Base-by-base conservation (phyloP, 2,797 vertebrate species). In the Mus minutoides region DNA sequence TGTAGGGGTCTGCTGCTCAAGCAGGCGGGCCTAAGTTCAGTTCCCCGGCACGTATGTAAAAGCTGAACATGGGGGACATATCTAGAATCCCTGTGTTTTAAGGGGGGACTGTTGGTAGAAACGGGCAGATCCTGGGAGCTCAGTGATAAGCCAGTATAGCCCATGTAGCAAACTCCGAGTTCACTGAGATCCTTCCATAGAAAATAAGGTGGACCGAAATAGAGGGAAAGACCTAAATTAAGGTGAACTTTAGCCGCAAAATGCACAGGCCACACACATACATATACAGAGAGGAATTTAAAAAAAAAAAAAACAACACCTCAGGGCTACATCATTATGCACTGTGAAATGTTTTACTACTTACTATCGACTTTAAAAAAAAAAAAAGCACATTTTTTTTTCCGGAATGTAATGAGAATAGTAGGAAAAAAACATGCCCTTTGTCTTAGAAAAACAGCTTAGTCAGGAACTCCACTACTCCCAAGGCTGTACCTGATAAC, bases 321-420 rank as follows among this genome's bases (percentile, higher is more conserved):
- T 60, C 46, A 97, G 34, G 58, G 69, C 71, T 67, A 94, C 67
- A 89, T 69, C 92, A 84, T 78, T 9, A 34, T 90, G 92, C 86
- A 21, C 62, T 75, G 69, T 96, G 64, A 56, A 94, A 92, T 5
- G 14, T 5, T 93, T 95, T 76, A 92, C 71, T 96, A 80, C 90
- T 58, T 94, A 58, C 67, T 54, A n/a, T 92, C 34, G n/a, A 78
- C 40, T 76, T 52, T 46, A 83, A 93, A 96, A 96, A 37, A 92
- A 37, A 92, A 31, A 90, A 24, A 71, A 95, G 46, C 80, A 94
- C 83, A 31, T 77, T 92, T 87, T 77, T 49, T 46, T 46, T 46
- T 9, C 46, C 21, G 73, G 37, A 67, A 69, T 62, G 24, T 14
- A n/a, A 52, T 16, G 40, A 46, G 58, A 10, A 64, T 1, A 62